Conservation (phyloP, 2,797 vertebrate genomes). For the Parauchenoglanis ngamensis region DNA sequence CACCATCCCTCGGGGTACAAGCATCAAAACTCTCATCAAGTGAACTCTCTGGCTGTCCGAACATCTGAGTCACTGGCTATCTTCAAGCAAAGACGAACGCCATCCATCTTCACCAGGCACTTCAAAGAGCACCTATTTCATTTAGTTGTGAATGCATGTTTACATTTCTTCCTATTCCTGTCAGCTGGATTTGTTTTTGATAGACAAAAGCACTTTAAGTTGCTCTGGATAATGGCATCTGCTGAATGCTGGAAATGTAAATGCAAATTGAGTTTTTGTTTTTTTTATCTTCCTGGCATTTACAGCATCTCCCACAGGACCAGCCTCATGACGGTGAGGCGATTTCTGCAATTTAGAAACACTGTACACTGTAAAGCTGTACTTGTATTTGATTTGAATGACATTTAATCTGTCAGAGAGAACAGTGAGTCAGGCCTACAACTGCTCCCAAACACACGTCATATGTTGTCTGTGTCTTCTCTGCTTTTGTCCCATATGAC, state of each 20-base stretch:
- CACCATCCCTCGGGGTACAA: not conserved
- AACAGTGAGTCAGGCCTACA: slow-evolving; percentile 30
- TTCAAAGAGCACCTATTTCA: not conserved
- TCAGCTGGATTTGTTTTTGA: not conserved
- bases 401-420: slow-evolving; percentile 17
- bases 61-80: not conserved
- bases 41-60: not conserved
- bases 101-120: not conserved
- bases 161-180: not conserved
- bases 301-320: not conserved
- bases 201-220: not conserved
- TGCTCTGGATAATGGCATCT: not conserved
- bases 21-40: not conserved
- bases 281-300: slow-evolving; percentile 8
- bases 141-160: not conserved
- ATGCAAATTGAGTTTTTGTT: not conserved
- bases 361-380: not conserved
- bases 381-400: not conserved
- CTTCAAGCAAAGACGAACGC: not conserved
- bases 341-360: not conserved
- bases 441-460: slow-evolving; percentile 19
- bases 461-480: slow-evolving; percentile 27
- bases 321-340: not conserved
- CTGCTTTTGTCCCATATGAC: slow-evolving; percentile 27
- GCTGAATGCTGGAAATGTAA: not conserved